A percentile compares a stretch with the other conserved stretches of the same genome.
Evolutionary conservation across 2,113 vertebrate genomes (phyloP).

Genomic region (Chrysemys picta): DNA sequence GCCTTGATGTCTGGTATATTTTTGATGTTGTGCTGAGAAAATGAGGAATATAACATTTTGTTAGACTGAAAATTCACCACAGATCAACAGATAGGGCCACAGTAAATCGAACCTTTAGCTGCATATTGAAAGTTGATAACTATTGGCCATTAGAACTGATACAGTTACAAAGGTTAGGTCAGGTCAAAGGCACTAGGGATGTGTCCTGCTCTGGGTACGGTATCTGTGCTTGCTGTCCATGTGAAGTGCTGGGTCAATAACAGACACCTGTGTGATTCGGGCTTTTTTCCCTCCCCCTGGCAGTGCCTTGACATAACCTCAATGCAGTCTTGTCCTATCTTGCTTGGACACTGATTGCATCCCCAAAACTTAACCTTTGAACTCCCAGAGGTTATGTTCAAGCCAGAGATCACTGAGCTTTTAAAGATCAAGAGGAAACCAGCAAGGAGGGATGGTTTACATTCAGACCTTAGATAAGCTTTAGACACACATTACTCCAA

Average conservation of each 20-base stretch:
- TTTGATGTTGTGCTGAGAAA: conserved; percentile 44
- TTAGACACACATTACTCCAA: conserved; percentile 61
- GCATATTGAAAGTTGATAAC: conserved; percentile 37
- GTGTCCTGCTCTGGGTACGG: background rate
- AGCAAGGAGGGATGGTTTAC: conserved; percentile 8
- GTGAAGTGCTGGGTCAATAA: background rate
- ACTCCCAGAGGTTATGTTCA: background rate
- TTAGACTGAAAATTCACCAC: conserved; percentile 13
- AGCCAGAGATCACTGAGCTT: conserved; percentile 30
- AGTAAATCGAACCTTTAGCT: background rate
- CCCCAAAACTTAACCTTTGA: conserved; percentile 58
- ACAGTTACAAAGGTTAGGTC: conserved; percentile 50
- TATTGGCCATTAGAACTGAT: conserved; percentile 18
- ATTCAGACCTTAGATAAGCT: background rate
- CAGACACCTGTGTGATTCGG: conserved; percentile 41
- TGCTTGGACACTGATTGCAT: background rate
- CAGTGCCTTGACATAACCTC: background rate
- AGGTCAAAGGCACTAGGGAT: conserved; percentile 44
- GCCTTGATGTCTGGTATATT: background rate
- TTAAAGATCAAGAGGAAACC: conserved; percentile 51
- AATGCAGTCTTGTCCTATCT: background rate
- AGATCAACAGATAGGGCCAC: conserved; percentile 14
- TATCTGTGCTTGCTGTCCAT: background rate
- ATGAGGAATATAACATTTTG: background rate
- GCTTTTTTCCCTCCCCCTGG: background rate